Conservation (phyloP, 2,113 vertebrate genomes). For the Callochromis pleurospilus region DNA sequence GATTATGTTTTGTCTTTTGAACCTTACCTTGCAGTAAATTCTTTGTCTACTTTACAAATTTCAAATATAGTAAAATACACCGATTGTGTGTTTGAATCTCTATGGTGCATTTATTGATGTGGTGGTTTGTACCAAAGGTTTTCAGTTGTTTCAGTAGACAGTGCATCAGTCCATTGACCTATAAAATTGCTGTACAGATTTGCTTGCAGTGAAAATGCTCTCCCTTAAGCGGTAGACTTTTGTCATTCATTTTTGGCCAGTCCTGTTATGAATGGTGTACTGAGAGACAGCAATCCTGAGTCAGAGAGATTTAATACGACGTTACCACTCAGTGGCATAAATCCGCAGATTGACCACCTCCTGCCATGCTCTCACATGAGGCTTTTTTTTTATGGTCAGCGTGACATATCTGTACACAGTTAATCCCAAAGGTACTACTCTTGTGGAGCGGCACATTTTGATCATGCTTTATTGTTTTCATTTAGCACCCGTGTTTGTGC, state of each 20-base stretch:
- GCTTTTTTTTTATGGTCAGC: slow-evolving; percentile 25
- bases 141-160: background rate
- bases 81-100: background rate
- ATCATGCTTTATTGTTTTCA: background rate
- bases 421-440: background rate
- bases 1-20: background rate
- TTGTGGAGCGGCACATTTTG: background rate
- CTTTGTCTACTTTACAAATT: background rate
- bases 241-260: slow-evolving; percentile 31
- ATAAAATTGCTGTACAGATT: background rate
- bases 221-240: background rate
- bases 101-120: background rate
- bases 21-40: background rate
- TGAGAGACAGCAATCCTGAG: slow-evolving; percentile 41
- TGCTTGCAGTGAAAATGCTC: background rate
- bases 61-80: background rate
- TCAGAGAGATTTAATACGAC: slow-evolving; percentile 58
- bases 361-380: slow-evolving; percentile 41
- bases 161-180: background rate
- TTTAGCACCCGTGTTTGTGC: background rate
- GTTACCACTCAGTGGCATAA: slow-evolving; percentile 50
- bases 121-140: background rate
- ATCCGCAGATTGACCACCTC: slow-evolving; percentile 53
- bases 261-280: slow-evolving; percentile 33
- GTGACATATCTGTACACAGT: slow-evolving; percentile 12